Base-by-base conservation (phyloP, 2,888 invertebrate species). In the Heliothis peltigera region DNA sequence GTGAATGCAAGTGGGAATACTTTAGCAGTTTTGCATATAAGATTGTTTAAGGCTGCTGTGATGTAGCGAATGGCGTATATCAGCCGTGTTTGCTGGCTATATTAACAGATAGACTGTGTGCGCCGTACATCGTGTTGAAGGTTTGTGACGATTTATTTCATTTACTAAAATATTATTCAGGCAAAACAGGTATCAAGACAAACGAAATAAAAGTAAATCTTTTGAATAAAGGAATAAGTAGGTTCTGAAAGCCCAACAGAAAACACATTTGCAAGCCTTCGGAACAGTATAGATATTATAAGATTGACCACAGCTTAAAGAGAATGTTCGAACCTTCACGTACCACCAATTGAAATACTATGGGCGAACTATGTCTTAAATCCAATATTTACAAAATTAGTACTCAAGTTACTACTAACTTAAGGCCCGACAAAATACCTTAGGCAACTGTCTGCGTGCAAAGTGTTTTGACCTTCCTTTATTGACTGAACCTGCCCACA, bases 31-130 rank as follows among this genome's bases (percentile, higher is more conserved):
- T 39, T n/a, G 4, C 15, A 5, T 15, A 39, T 39, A 39, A 39
- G 15, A 5, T 39, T 15, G 44, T 44, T 17, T 61, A 47, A 48
- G 39, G 25, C 10, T 60, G 47, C 46, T 62, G 69, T 64, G 54
- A 68, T 75, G 72, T 67, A 75, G 48, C 63, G 57, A 64, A 69
- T 76, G 77, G 64, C 56, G 73, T 64, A 66, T 25, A 60, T 54
- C 48, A 61, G 65, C 59, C 43, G 55, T 84, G 70, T 81, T 82
- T 80, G 64, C 64, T 52, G 69, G 75, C 64, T 55, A 68, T 58
- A 73, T 80, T 79, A 83, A 59, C 65, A 76, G 61, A 74, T 68
- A 78, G 51, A 62, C 54, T 58, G 56, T 42, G 64, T 57, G 61
- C 57, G 60, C 62, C 60, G 42, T 61, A 62, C 64, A 57, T 63